Evolutionary conservation across 2,888 invertebrate species (phyloP), one percentile per base, ranked within the genome.

Genomic region (Drosophila helvetica): DNA sequence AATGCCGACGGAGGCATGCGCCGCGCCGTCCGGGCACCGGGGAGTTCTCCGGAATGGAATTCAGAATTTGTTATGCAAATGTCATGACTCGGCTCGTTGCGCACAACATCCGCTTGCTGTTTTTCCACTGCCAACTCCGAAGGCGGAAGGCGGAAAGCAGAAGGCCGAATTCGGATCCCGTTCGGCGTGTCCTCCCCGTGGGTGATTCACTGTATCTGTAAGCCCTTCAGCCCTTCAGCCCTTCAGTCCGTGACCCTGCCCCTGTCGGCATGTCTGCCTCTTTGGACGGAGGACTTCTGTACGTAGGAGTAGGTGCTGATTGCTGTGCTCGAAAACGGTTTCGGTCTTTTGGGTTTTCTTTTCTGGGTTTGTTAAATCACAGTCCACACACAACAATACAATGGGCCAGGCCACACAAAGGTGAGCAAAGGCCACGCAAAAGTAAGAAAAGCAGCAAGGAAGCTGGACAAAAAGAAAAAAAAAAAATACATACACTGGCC

Each of bases 61-160:
- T 42, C 56, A 52, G 57, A 65, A 72, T 71, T 70, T 62, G 48
- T 83, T 76, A 84, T 86, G 86, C 77, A 83, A 84, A 86, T 83
- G 66, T 52, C 69, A 68, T 72, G 71, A 75, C 48, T 66, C 71
- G 80, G 69, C 73, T 80, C 74, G 74, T 70, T 79, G 77, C 63
- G 86, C 79, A 65, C 77, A 79, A 73, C 77, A 79, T 83, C 83
- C 83, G 77, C 46, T 76, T 58, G 33, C 55, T 72, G 38, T 78
- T 75, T 73, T 77, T 69, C 64, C 17, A 66, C 43, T 62, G 74
- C 60, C 79, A 67, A 77, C 64, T 74, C 42, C 0, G 43, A 52
- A 52, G 52, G 52, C 52, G 52, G 53, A 71, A 61, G 63, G 61
- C 52, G 52, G 53, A 71, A 61, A 61, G 61, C 52, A 50, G 53